phyloP scores from a whole-genome alignment of 2,888 invertebrate genomes.

The Platycheirus rosarum region DNA sequence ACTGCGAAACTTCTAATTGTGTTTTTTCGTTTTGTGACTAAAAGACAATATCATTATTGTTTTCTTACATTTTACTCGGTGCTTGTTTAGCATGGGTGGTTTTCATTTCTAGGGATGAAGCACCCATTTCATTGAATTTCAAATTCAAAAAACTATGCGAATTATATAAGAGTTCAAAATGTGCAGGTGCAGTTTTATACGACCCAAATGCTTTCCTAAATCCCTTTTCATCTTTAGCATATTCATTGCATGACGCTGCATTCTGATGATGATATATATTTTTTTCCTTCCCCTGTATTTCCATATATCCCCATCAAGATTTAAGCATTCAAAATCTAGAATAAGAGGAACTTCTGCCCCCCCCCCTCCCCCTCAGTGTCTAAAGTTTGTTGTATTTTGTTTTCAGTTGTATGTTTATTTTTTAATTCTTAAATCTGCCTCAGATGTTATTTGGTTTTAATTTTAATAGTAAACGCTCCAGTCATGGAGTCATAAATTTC shows the following conservation, averaged over 20 bases:
- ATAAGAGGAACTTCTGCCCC: too few relatives aligned
- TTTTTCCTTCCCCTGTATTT: neutral
- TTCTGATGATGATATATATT: constrained; percentile 51
- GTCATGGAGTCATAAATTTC: constrained; percentile 62
- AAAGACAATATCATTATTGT: too few relatives aligned
- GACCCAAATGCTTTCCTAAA: neutral
- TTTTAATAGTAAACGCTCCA: constrained; percentile 64
- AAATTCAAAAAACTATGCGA: too few relatives aligned
- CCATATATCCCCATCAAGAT: constrained; percentile 18
- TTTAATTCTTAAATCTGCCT: constrained; percentile 59
- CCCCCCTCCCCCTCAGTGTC: constrained; percentile 7
- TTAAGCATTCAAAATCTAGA: too few relatives aligned
- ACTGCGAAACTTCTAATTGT: too few relatives aligned
- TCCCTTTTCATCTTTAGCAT: constrained; percentile 47
- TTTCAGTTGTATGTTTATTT: constrained; percentile 6
- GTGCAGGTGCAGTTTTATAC: neutral
- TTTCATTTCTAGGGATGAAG: too few relatives aligned
- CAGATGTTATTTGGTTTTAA: constrained; percentile 73
- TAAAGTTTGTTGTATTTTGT: constrained; percentile 29
- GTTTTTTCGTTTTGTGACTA: too few relatives aligned
- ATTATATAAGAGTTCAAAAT: too few relatives aligned
- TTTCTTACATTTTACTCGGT: too few relatives aligned
- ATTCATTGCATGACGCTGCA: constrained; percentile 69
- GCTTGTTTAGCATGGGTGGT: too few relatives aligned
- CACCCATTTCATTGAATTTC: too few relatives aligned